Evolutionary conservation across 2,888 invertebrate species (phyloP).

Genomic region (Nasonia oneida): DNA sequence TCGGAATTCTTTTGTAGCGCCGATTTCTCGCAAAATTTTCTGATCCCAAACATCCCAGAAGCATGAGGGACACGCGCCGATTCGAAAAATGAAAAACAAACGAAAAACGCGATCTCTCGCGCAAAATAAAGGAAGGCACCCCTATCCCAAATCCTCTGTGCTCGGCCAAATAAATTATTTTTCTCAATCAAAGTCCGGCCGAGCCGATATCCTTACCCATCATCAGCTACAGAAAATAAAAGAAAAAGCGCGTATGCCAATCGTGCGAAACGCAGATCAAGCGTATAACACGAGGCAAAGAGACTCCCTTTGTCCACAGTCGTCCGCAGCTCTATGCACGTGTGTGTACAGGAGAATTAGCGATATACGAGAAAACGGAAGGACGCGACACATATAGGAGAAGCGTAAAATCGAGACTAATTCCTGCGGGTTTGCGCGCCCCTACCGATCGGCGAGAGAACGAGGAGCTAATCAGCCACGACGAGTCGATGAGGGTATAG

Average conservation of each 20-base stretch:
- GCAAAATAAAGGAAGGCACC: too few relatives aligned
- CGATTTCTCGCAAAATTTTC: too few relatives aligned
- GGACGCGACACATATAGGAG: background rate
- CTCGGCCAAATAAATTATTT: background rate
- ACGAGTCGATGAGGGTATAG: constrained; percentile 40
- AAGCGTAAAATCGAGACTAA: constrained; percentile 33
- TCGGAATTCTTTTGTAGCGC: background rate
- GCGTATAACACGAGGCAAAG: background rate
- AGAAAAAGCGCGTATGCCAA: background rate
- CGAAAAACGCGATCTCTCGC: too few relatives aligned
- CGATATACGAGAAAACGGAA: constrained; percentile 15
- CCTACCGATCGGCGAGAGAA: background rate
- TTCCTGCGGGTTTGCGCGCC: constrained; percentile 54
- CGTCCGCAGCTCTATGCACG: background rate
- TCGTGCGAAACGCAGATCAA: constrained; percentile 3
- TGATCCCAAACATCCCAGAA: too few relatives aligned
- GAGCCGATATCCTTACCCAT: background rate
- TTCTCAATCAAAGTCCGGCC: background rate
- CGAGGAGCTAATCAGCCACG: constrained; percentile 55
- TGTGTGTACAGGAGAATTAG: constrained; percentile 42
- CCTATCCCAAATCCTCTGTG: background rate
- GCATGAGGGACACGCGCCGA: too few relatives aligned
- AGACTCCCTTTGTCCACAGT: background rate
- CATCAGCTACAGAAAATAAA: background rate
- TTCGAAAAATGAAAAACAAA: too few relatives aligned